phyloP scores from a whole-genome alignment of 2,797 vertebrate species.

The Periophthalmus magnuspinnatus region DNA sequence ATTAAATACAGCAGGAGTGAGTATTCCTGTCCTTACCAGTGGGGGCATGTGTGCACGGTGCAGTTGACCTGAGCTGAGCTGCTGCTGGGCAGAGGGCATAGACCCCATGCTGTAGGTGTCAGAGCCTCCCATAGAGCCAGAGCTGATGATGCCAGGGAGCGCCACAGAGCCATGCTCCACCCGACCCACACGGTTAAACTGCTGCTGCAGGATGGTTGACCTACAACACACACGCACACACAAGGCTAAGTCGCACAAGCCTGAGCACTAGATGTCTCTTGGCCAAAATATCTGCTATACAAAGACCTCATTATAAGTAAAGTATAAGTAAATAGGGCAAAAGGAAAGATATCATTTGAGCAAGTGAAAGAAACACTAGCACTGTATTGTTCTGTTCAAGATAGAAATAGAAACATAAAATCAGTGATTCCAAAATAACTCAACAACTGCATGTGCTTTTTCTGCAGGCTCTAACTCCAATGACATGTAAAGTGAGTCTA shows the following conservation, averaged over 20 bases:
- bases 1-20: neutral
- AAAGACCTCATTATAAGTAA: neutral
- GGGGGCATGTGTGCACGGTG: conserved; percentile 98
- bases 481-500: neutral
- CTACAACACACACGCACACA: conserved; percentile 57
- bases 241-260: neutral
- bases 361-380: neutral
- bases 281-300: too few species aligned
- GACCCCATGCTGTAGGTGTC: conserved; percentile 93
- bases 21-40: conserved; percentile 77
- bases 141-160: conserved; percentile 93
- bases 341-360: neutral
- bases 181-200: conserved; percentile 92
- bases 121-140: conserved; percentile 85
- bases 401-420: neutral
- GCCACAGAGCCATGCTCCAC: conserved; percentile 94
- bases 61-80: conserved; percentile 95
- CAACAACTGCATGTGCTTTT: neutral
- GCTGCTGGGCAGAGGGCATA: conserved; percentile 96
- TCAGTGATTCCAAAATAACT: neutral
- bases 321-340: neutral
- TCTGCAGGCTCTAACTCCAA: neutral
- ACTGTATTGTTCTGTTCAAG: neutral
- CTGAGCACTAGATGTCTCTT: too few species aligned
- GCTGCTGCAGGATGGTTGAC: conserved; percentile 97